A percentile compares a stretch with the other conserved stretches of the same genome.
These are phyloP conservation scores for mouse (Mus musculus) DNA, from an alignment of 2,113 vertebrate genomes.

Conservation along the genomic window GRCm39 chr4:22161001-22161500, in stretches of 20 bases:
- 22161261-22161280: constrained; percentile 91
- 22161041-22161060: neutral
- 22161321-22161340: constrained; percentile 89
- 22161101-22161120: constrained; percentile 42
- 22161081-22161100: neutral
- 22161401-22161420: constrained; percentile 87
- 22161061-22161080: neutral
- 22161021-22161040: neutral
- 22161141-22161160: constrained; percentile 86
- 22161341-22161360: constrained; percentile 88
- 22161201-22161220: constrained; percentile 84
- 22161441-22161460: constrained; percentile 89
- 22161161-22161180: constrained; percentile 82
- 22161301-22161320: constrained; percentile 88
- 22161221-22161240: constrained; percentile 87
- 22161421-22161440: constrained; percentile 91
- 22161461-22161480: constrained; percentile 89
- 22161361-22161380: constrained; percentile 89
- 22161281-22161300: constrained; percentile 86
- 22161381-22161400: constrained; percentile 88
- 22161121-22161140: constrained; percentile 80
- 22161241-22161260: constrained; percentile 81
- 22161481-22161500: constrained; percentile 88
- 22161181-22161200: constrained; percentile 89
- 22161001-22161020: neutral